Evolutionary conservation across 1,140 invertebrate species (phyloP), one percentile per base, ranked within the genome.

Genomic region (Hypothenemus hampei): DNA sequence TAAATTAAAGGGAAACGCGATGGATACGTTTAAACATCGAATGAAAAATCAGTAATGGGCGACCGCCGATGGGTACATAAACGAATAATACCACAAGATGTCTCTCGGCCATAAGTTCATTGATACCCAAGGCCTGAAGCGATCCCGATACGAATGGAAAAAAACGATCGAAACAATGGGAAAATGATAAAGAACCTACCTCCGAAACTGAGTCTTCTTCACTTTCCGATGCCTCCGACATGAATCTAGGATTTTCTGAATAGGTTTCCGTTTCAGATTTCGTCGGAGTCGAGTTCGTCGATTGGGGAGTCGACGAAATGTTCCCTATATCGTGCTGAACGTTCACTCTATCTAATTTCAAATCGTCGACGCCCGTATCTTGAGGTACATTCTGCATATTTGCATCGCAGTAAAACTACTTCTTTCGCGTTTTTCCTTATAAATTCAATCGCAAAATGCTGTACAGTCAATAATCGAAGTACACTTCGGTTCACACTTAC

Each of bases 121-220:
- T 69, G 68, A 65, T 68, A 69, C 67, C 61, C 61, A 65, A 53
- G 61, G 60, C 61, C 68, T 64, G 57, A 53, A 60, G 62, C 59
- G 56, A 51, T 45, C 22, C 18, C 22, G 15, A 10, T 15, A 37
- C 2, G 15, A 16, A 7, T 6, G n/a, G 35, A 37, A 37, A 37
- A 37, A 37, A n/a, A n/a, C n/a, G n/a, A n/a, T 15, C 35, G 35
- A 7, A n/a, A 29, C 6, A 29, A 7, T 7, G 6, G 26, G 26
- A 11, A 15, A 31, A 11, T 31, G 10, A 11, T 11, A 31, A 7
- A 37, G 18, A 8, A 37, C 74, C 70, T 84, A 93, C 90, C 86
- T 91, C 89, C 66, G 89, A 91, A 72, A 90, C 87, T 75, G 89
- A 91, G 73, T 93, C 90, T 75, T 92, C 89, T 73, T 92, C 90